A percentile compares a stretch with the other conserved stretches of the same genome.
These are phyloP conservation scores for Hydrolagus affinis DNA, from an alignment of 2,113 vertebrate species.

Conservation along the genomic window DNA sequence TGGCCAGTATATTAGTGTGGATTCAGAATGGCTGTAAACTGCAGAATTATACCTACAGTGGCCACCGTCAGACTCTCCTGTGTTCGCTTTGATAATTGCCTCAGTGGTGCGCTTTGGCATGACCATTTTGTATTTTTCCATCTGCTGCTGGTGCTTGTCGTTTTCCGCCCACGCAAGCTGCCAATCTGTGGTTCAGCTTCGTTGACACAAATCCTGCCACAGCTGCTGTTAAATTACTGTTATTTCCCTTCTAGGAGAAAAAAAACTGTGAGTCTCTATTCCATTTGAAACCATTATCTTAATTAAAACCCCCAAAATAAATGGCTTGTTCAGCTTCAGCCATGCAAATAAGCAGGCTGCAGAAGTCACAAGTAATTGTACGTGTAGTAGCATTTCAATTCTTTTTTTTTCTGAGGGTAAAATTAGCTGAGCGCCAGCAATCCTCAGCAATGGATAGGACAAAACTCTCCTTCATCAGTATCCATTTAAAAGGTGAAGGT, in stretches of 20 bases:
- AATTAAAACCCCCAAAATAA: neutral
- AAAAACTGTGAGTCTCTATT: neutral
- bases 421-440: neutral
- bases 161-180: neutral
- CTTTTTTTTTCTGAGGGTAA: neutral
- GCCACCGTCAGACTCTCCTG: too few relatives aligned
- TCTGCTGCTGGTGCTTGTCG: neutral
- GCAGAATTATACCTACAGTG: neutral
- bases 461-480: neutral
- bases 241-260: conserved; percentile 2
- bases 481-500: neutral
- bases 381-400: neutral
- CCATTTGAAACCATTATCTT: neutral
- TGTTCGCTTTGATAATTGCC: neutral
- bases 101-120: neutral
- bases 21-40: neutral
- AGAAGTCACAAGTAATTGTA: neutral
- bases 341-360: neutral
- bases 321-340: neutral
- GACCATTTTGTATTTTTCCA: neutral
- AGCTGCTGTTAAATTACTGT: conserved; percentile 6
- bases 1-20: too few relatives aligned
- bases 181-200: neutral
- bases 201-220: neutral
- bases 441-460: neutral